phyloP scores from a whole-genome alignment of 1,140 invertebrate species.

The Drosophila novamexicana region DNA sequence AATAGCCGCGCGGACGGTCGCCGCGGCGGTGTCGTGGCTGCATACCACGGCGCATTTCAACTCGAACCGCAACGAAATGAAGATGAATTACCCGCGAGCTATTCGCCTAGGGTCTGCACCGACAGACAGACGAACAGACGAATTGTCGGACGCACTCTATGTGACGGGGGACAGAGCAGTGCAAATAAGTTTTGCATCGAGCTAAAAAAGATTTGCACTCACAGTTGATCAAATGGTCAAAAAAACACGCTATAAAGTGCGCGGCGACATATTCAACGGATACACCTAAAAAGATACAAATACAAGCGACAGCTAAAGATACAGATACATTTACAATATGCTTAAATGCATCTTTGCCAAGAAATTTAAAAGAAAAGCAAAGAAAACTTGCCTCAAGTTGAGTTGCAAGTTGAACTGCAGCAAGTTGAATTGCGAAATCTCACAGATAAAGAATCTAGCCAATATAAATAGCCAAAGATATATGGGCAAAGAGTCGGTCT shows the following conservation, averaged over 20 bases:
- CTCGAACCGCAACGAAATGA: slow-evolving; percentile 83
- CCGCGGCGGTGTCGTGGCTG: slow-evolving; percentile 62
- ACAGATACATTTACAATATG: slow-evolving; percentile 42
- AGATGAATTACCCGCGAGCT: slow-evolving; percentile 81
- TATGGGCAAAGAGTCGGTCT: slow-evolving; percentile 32
- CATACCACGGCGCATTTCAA: slow-evolving; percentile 80
- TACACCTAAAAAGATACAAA: slow-evolving; percentile 53
- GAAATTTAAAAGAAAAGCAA: slow-evolving; percentile 43
- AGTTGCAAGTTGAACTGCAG: slow-evolving; percentile 54
- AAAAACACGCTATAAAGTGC: slow-evolving; percentile 42
- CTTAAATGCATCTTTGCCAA: slow-evolving; percentile 73
- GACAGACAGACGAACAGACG: neutral
- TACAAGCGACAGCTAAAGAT: slow-evolving; percentile 33
- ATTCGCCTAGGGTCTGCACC: slow-evolving; percentile 46
- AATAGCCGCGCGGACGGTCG: slow-evolving; percentile 50
- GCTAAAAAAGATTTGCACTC: slow-evolving; percentile 65
- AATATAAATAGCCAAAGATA: slow-evolving; percentile 71
- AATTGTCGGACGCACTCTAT: slow-evolving; percentile 2
- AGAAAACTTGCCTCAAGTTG: slow-evolving; percentile 56
- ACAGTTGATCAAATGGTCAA: slow-evolving; percentile 73
- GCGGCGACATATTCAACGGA: slow-evolving; percentile 34
- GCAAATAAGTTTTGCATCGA: slow-evolving; percentile 76
- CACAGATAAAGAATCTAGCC: slow-evolving; percentile 73
- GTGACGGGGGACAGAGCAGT: too few relatives aligned
- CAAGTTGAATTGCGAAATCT: slow-evolving; percentile 59